A percentile compares a stretch with the other conserved stretches of the same genome.
Conservation (phyloP, 2,888 invertebrate species). For the Baronia brevicornis region DNA sequence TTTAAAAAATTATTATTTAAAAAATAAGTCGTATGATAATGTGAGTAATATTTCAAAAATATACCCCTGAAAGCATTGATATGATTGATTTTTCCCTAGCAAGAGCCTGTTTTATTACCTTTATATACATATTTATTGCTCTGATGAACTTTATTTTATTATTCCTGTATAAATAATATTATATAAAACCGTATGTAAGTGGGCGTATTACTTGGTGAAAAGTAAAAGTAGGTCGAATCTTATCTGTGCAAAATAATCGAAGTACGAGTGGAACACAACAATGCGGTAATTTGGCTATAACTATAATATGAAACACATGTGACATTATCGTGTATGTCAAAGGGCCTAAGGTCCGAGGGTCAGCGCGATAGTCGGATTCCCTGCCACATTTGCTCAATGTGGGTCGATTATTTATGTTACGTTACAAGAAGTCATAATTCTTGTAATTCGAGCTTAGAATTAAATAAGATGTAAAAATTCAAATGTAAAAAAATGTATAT, state of each 20-base stretch:
- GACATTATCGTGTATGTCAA: conserved; percentile 41
- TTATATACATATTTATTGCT: too few species aligned
- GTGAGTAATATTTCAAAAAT: too few species aligned
- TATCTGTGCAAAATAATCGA: conserved; percentile 10
- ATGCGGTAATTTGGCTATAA: conserved; percentile 35
- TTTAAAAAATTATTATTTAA: too few species aligned
- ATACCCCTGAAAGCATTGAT: too few species aligned
- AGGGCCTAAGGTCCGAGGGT: conserved; percentile 43
- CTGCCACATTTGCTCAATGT: conserved; percentile 38
- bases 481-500: too few species aligned
- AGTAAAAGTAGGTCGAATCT: conserved; percentile 5
- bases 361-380: conserved; percentile 42
- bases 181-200: too few species aligned
- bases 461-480: conserved; percentile 5
- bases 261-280: conserved; percentile 16
- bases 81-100: background rate
- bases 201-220: too few species aligned
- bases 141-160: background rate
- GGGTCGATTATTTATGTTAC: conserved; percentile 39
- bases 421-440: conserved; percentile 3
- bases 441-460: conserved; percentile 1
- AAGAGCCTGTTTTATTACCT: too few species aligned
- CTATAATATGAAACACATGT: conserved; percentile 33
- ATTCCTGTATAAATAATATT: conserved; percentile 17
- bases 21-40: too few species aligned